Conservation (phyloP, 2,113 vertebrate genomes). For the Gobiocypris rarus region DNA sequence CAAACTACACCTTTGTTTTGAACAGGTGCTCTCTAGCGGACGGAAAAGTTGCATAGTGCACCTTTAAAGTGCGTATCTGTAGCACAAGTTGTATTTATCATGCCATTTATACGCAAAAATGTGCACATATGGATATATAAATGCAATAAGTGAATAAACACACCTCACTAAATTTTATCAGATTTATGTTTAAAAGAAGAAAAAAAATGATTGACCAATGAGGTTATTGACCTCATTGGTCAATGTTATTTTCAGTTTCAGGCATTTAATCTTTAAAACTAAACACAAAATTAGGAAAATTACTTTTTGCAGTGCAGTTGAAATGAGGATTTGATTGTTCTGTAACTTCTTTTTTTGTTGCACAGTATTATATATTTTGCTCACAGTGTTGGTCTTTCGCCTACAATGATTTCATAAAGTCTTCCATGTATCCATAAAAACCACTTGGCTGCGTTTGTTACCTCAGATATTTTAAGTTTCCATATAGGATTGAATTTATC, state of each 20-base stretch:
- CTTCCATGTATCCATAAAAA: conserved; percentile 20
- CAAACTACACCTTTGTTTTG: no score
- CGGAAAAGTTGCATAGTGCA: no score
- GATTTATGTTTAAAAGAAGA: no score
- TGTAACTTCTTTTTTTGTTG: background rate
- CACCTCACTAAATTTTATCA: no score
- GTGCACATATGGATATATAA: no score
- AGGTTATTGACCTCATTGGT: no score
- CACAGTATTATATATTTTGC: conserved; percentile 8
- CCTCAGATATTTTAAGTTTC: conserved; percentile 23
- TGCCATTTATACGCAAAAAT: no score
- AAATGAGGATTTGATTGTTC: background rate
- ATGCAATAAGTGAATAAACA: no score
- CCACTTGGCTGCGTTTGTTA: conserved; percentile 11
- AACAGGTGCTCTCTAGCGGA: no score
- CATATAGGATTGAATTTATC: background rate
- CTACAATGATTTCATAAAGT: conserved; percentile 29
- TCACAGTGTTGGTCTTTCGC: conserved; percentile 8
- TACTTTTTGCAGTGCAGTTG: background rate
- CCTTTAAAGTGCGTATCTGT: no score
- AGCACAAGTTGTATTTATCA: no score
- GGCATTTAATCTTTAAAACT: background rate
- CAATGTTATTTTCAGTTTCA: no score
- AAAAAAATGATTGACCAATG: background rate
- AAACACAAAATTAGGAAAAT: background rate